phyloP scores from a whole-genome alignment of 1,140 invertebrate genomes.

The Monochamus saltuarius region DNA sequence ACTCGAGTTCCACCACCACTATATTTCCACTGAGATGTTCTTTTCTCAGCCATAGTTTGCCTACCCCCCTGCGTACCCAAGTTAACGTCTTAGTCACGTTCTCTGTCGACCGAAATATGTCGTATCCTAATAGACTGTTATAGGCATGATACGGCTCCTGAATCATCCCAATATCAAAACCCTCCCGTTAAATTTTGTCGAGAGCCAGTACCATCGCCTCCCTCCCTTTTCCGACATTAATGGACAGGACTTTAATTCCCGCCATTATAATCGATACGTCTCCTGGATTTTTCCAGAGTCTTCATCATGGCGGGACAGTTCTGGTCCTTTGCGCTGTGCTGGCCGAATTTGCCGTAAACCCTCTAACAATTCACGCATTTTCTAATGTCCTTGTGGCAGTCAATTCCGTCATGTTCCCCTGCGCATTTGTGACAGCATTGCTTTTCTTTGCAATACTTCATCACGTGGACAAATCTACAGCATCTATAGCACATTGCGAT shows the following conservation, averaged over 20 bases:
- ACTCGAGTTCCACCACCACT: not conserved
- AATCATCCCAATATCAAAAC: not conserved
- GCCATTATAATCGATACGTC: not conserved
- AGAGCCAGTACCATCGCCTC: not conserved
- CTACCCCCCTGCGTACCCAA: not conserved
- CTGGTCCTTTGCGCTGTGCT: not conserved
- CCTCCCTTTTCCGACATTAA: not conserved
- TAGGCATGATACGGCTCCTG: not conserved
- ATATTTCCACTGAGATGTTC: no score
- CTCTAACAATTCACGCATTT: not conserved
- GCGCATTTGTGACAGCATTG: not conserved
- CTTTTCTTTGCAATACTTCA: not conserved
- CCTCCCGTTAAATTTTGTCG: not conserved
- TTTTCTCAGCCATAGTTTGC: no score
- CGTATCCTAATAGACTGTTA: not conserved
- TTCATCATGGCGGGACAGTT: not conserved
- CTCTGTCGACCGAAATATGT: not conserved
- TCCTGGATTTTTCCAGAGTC: not conserved
- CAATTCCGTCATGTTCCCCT: not conserved
- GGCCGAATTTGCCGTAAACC: not conserved
- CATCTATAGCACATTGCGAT: not conserved
- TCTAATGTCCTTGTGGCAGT: not conserved
- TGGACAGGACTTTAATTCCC: not conserved
- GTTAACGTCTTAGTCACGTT: not conserved
- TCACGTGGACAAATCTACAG: not conserved